Evolutionary conservation across 2,888 invertebrate genomes (phyloP), one percentile per base, ranked within the genome.

Genomic region (Brachyptera risi): DNA sequence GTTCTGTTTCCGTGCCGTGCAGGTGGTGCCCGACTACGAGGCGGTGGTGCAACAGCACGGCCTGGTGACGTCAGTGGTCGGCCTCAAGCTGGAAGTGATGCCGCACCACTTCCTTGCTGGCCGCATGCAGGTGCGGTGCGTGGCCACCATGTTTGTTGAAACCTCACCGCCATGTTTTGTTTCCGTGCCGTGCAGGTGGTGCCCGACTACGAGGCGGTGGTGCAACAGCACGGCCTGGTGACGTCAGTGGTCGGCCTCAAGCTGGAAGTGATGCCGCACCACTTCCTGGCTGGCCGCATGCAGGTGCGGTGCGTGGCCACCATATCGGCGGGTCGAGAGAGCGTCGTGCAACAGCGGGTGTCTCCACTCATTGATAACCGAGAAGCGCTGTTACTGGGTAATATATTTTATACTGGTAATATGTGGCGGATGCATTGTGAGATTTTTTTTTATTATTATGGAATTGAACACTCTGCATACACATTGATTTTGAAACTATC

Each of bases 251-350:
- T 61, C 7, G 63, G 63, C 1, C 60, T 63, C 1, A 27, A 47
- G 15, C 50, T 63, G 15, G 63, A 63, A 19, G 63, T 61, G 51
- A 59, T 31, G 47, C 60, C 60, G 1, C 62, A 64, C 23, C 64
- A 64, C 38, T 62, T 64, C 56, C 42, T 58, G 13, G 60, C 50
- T 9, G 64, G 64, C 1, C 62, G 60, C 9, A 64, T 64, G 62
- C 62, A 62, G 17, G 62, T 64, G 26, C 60, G 62, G 1, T 64
- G 64, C 17, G 64, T 64, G 17, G 59, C 64, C 1, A 64, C 64
- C 15, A 64, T 64, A 21, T 58, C 62, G 1, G 47, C 62, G 11
- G 54, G 38, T 5, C 21, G 19, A 47, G 56, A 59, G 35, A 58
- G 58, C 21, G 37, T 58, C n/a, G 57, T 56, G n/a, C 58, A 60